These are phyloP conservation scores for Sebastolobus alascanus DNA, from an alignment of 2,797 vertebrate genomes.

Conservation along the genomic window DNA sequence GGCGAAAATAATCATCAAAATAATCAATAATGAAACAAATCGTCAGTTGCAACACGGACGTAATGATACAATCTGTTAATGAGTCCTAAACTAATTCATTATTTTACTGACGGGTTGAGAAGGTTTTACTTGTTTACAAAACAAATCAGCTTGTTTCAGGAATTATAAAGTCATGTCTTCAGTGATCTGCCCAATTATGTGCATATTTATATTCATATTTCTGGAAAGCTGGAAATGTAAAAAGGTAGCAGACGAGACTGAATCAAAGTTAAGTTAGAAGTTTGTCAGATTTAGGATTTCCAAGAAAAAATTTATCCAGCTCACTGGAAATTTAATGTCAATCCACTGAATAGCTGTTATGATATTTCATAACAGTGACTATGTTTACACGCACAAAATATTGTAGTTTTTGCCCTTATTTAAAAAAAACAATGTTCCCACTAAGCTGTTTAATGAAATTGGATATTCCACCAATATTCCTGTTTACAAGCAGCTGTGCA, in stretches of 20 bases:
- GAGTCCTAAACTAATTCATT: no score
- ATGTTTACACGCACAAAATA: no score
- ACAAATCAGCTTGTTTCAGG: not conserved
- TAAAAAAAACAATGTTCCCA: no score
- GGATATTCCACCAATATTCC: no score
- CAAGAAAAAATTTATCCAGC: not conserved
- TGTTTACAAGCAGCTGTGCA: no score
- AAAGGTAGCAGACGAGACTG: not conserved
- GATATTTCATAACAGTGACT: not conserved
- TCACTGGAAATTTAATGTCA: no score
- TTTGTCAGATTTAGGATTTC: not conserved
- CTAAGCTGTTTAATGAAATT: no score
- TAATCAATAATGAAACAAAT: not conserved
- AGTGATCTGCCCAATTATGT: no score
- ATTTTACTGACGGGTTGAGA: no score
- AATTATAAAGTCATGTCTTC: not conserved
- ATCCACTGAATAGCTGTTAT: not conserved
- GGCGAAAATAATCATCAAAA: not conserved
- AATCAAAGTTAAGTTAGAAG: not conserved
- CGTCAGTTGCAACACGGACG: not conserved
- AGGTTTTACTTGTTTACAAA: no score
- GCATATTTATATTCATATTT: no score
- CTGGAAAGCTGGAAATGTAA: not conserved
- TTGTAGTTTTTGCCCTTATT: no score
- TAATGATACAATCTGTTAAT: not conserved